Base-by-base conservation (phyloP, 2,797 vertebrate genomes). In the Periophthalmus magnuspinnatus region DNA sequence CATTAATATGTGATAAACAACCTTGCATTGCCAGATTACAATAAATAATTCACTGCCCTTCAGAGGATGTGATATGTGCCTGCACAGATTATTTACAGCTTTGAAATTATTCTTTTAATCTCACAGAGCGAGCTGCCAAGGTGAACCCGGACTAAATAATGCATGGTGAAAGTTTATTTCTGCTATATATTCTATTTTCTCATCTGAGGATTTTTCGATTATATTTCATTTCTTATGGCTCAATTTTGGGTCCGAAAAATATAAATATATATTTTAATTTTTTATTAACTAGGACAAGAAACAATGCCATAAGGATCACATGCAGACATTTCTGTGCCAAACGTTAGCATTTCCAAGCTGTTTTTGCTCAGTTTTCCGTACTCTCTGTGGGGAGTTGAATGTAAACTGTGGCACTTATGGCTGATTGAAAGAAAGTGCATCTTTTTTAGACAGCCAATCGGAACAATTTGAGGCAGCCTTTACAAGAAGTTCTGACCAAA, bases 1-100 rank as follows among this genome's bases (percentile, higher is more conserved):
- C 92, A 93, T 93, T 93, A 93, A 93, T 92, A 94, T 93, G 92
- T 94, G 91, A 93, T 93, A 93, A 93, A 93, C 92, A 93, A 90
- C 93, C 88, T 78, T 85, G 87, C 91, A 91, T 92, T 92, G 88
- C 89, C 84, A 92, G 91, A 93, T 94, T 93, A 93, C 84, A 89
- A 91, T 94, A 91, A 93, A 94, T 93, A 92, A 93, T 94, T 93
- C 90, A 94, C 90, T 87, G 89, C 84, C 86, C 90, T 93, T 93
- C 90, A 89, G 86, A 90, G 81, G 87, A 87, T 86, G 84, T 89
- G 86, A 91, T 90, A 85, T 91, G 89, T 88, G 84, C 88, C 87
- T 84, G 79, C 84, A 83, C 89, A 67, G 88, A 93, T 93, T 94
- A 92, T 93, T 93, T 93, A 91, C 89, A 87, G 81, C 81, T 90